A percentile compares a stretch with the other conserved stretches of the same genome.
phyloP scores from a whole-genome alignment of 2,888 invertebrate species.

The Amiota minor region DNA sequence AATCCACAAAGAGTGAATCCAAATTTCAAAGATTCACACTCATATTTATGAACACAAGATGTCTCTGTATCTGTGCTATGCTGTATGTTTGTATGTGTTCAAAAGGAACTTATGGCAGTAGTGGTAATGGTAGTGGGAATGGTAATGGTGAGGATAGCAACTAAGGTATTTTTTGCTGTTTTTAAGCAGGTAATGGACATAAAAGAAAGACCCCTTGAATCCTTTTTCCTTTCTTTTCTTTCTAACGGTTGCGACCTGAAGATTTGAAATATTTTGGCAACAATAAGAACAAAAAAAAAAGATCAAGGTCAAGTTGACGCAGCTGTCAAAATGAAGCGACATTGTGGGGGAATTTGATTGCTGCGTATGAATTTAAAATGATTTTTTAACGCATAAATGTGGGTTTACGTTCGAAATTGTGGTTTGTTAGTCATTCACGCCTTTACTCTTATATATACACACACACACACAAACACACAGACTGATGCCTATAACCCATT shows the following conservation, averaged over 20 bases:
- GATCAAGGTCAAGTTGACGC: slow-evolving; percentile 21
- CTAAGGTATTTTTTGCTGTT: no score
- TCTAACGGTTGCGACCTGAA: no score
- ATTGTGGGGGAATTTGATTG: no score
- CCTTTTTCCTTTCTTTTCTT: no score
- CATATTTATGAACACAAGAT: slow-evolving; percentile 25
- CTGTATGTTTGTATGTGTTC: background rate
- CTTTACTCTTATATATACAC: no score
- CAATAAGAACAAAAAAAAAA: background rate
- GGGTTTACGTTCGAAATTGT: background rate
- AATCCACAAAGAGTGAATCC: background rate
- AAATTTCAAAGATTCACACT: slow-evolving; percentile 39
- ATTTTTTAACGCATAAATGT: background rate
- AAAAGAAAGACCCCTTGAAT: no score
- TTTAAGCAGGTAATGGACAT: no score
- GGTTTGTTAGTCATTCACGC: background rate
- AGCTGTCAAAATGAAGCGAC: background rate
- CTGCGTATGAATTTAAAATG: background rate
- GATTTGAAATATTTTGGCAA: no score
- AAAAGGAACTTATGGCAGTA: no score
- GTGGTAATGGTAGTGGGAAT: no score
- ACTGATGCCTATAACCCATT: background rate
- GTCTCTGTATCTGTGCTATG: no score
- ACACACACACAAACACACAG: background rate
- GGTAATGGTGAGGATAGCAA: no score